Evolutionary conservation across 2,888 invertebrate species (phyloP).

Genomic region (Nasonia oneida): DNA sequence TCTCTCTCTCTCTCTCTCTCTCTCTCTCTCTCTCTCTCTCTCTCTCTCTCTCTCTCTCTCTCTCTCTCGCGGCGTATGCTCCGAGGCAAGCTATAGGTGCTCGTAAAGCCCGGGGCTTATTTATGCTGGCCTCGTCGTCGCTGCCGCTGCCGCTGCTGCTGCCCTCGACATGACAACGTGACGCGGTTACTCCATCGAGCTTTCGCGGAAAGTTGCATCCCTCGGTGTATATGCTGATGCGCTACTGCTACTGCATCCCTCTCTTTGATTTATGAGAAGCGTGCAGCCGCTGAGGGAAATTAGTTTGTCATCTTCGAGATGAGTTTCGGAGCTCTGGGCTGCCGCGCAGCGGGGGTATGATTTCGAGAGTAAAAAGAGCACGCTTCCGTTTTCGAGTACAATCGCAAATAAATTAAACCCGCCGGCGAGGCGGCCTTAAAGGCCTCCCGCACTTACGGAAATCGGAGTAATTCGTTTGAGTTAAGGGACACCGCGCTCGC

Average conservation of each 20-base stretch:
- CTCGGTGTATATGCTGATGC: background rate
- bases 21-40: constrained; percentile 57
- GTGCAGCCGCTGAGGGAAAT: constrained; percentile 38
- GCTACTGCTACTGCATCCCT: constrained; percentile 41
- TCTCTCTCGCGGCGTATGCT: constrained; percentile 47
- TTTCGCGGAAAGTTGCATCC: constrained; percentile 44
- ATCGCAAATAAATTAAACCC: background rate
- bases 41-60: constrained; percentile 68
- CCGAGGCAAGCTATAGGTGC: constrained; percentile 50
- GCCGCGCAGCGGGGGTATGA: background rate
- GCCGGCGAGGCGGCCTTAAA: constrained; percentile 46
- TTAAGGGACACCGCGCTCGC: constrained; percentile 68
- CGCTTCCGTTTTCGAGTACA: background rate
- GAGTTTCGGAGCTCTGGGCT: background rate
- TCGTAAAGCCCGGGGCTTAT: constrained; percentile 77
- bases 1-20: constrained; percentile 64
- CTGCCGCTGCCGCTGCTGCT: constrained; percentile 9
- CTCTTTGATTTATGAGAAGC: constrained; percentile 56
- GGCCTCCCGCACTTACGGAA: constrained; percentile 64
- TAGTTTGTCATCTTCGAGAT: constrained; percentile 48
- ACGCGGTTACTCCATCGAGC: constrained; percentile 66
- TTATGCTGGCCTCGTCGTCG: constrained; percentile 77
- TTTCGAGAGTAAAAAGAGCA: background rate
- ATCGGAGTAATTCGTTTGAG: constrained; percentile 75
- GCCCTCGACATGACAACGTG: constrained; percentile 76